phyloP scores from a whole-genome alignment of 1,140 invertebrate species.

The Phenacoccus solenopsis region DNA sequence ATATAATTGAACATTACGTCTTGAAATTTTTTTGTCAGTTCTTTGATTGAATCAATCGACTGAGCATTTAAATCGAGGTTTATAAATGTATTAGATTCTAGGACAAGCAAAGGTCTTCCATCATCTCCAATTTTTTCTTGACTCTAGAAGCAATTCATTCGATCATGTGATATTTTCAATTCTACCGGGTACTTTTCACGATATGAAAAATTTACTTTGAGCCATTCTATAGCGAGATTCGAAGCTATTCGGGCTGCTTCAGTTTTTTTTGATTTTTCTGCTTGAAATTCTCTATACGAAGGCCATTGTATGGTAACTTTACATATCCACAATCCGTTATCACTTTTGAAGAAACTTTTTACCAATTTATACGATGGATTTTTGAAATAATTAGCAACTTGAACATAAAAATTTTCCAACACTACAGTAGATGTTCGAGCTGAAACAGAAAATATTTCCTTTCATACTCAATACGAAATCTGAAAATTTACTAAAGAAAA shows the following conservation, averaged over 20 bases:
- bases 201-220: not conserved
- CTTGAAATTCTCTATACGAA: not conserved
- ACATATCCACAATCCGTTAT: conserved; percentile 1
- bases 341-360: not conserved
- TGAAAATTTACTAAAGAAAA: not conserved
- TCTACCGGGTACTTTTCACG: not conserved
- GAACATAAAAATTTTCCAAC: conserved; percentile 8
- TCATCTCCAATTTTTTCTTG: not conserved
- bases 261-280: conserved; percentile 9
- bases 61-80: not conserved
- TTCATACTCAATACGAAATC: not conserved
- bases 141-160: not conserved
- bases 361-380: not conserved
- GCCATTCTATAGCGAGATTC: not conserved
- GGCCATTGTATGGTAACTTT: not conserved
- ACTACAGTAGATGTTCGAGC: not conserved
- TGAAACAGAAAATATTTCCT: not conserved
- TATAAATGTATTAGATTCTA: not conserved
- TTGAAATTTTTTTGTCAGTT: not conserved
- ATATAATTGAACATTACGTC: not conserved
- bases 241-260: conserved; percentile 1
- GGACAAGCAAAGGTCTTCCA: not conserved
- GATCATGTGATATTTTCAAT: not conserved
- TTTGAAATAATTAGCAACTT: not conserved
- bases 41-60: not conserved